Base-by-base conservation (phyloP, 2,888 invertebrate genomes). In the Drosophila infuscata region DNA sequence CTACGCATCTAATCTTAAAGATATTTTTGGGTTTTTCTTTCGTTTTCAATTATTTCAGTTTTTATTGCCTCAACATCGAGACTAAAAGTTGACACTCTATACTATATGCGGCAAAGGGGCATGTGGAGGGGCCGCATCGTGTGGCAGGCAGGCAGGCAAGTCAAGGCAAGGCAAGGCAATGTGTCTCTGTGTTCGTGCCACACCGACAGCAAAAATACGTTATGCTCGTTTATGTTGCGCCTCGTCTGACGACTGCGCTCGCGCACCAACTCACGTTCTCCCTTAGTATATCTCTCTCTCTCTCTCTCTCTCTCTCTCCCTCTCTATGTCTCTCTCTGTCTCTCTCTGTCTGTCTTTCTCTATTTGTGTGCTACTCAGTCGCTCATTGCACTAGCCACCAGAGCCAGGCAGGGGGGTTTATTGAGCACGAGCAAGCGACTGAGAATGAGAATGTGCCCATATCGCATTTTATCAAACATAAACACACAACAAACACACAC, bases 381-480 rank as follows among this genome's bases (percentile, higher is more conserved):
- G 65, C 53, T 62, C 74, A 65, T 46, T 74, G 81, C 79, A 79
- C 77, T 74, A 79, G 81, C 77, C 74, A 66, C 70, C 77, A 66
- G 46, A n/a, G 64, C 63, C 56, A 58, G 80, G 70, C 70, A 74
- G 74, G 70, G 79, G 81, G 81, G 77, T 80, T 80, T 80, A 77
- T 81, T 80, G 79, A 80, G 79, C 70, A 77, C 75, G 62, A 75
- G 74, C 62, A 79, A 65, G 66, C 46, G 61, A 70, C 53, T 74
- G 64, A 35, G 64, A 61, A 67, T 70, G 82, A 83, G 83, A 86
- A 88, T 88, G 89, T 85, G 89, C 85, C 86, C 87, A 88, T 89
- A 88, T 88, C 89, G 89, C 86, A 85, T 88, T 88, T 88, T 89
- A 88, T 88, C 87, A 89, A 89, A 87, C 81, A 89, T 81, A 81